These are phyloP conservation scores for Leptobrachium leishanense DNA, from an alignment of 2,113 vertebrate species.

Conservation along the genomic window DNA sequence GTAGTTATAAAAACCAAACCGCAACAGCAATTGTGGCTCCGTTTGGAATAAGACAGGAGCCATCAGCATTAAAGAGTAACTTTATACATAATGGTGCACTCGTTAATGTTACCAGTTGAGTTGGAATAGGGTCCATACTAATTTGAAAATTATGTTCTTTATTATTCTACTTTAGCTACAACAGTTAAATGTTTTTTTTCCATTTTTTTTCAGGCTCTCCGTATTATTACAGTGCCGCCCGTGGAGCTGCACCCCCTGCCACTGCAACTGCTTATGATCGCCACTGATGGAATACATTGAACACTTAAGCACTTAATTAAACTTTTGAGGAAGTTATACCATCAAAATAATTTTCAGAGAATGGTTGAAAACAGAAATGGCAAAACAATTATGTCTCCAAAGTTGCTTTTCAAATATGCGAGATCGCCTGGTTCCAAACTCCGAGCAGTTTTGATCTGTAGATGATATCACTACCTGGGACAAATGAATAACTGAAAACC, in stretches of 20 bases:
- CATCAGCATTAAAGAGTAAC: too few species aligned
- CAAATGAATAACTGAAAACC: slow-evolving; percentile 23
- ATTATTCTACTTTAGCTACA: too few species aligned
- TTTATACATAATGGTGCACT: too few species aligned
- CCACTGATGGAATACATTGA: slow-evolving; percentile 75
- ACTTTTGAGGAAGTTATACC: slow-evolving; percentile 37
- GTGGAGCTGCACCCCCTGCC: slow-evolving; percentile 82
- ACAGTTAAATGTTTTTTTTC: neutral
- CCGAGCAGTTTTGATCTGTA: slow-evolving; percentile 39
- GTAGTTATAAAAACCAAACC: too few species aligned
- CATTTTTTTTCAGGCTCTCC: slow-evolving; percentile 78
- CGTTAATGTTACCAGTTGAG: too few species aligned
- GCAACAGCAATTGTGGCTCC: too few species aligned
- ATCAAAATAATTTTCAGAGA: slow-evolving; percentile 24
- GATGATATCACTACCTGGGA: neutral
- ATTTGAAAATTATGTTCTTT: too few species aligned
- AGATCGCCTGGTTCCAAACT: slow-evolving; percentile 24
- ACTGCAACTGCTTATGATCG: slow-evolving; percentile 88
- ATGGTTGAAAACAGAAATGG: slow-evolving; percentile 39
- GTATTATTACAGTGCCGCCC: slow-evolving; percentile 93
- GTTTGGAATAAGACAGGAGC: too few species aligned
- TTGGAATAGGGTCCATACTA: too few species aligned
- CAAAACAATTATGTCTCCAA: slow-evolving; percentile 50
- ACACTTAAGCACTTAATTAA: slow-evolving; percentile 49
- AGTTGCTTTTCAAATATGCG: slow-evolving; percentile 47